Conservation (phyloP, 2,797 vertebrate species). For the Eutrigla gurnardus region DNA sequence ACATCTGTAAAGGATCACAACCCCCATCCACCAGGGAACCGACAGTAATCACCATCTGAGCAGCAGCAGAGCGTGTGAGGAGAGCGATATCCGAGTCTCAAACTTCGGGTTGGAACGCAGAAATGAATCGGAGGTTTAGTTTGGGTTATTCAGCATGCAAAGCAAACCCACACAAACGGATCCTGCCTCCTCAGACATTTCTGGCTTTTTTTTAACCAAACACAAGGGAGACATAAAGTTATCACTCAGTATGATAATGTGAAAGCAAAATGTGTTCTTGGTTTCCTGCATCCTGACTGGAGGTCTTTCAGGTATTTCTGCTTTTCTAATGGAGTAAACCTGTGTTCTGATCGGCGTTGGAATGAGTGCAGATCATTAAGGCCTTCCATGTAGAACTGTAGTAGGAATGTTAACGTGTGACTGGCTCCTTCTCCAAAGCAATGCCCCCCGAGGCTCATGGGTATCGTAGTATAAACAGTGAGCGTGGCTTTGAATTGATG, state of each 20-base stretch:
- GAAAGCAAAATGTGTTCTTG: background rate
- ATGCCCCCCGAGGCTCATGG: background rate
- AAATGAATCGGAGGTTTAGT: constrained; percentile 32
- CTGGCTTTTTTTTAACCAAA: background rate
- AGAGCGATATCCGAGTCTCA: constrained; percentile 43
- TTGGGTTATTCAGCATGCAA: constrained; percentile 30
- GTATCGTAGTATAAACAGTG: background rate
- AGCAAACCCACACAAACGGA: constrained; percentile 24
- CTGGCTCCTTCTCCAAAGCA: background rate
- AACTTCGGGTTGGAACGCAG: constrained; percentile 43
- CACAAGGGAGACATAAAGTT: background rate
- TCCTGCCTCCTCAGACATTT: background rate
- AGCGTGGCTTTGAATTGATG: background rate
- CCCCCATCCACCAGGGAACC: constrained; percentile 55
- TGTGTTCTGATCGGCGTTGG: background rate
- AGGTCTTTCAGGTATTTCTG: background rate
- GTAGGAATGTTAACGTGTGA: background rate
- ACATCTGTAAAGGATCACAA: constrained; percentile 69
- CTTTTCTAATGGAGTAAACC: background rate
- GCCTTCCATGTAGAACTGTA: background rate
- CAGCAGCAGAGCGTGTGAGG: constrained; percentile 68
- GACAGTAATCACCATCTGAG: constrained; percentile 68
- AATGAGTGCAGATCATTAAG: background rate
- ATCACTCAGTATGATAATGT: background rate
- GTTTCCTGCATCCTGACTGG: background rate